Conservation (phyloP, 2,888 invertebrate genomes). For the Geophilus truncorum region DNA sequence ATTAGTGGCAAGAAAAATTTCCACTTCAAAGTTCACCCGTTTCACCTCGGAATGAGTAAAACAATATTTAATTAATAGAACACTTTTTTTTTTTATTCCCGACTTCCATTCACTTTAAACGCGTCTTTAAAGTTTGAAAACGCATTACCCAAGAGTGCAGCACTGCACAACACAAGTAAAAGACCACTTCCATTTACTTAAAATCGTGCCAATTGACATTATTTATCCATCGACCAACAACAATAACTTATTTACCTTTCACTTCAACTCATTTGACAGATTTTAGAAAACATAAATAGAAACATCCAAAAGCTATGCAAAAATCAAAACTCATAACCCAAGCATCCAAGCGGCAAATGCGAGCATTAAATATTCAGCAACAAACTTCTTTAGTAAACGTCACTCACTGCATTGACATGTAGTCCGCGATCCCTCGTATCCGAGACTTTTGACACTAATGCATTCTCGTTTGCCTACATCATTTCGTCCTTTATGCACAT, state of each 20-base stretch:
- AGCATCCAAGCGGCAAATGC: not conserved
- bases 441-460: conserved; percentile 27
- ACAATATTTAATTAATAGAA: no score
- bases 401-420: conserved; percentile 7
- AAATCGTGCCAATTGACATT: no score
- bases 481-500: conserved; percentile 23
- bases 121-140: no score
- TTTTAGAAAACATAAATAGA: not conserved
- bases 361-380: not conserved
- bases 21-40: no score
- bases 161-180: no score
- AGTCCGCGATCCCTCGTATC: not conserved
- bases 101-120: no score
- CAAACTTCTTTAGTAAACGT: not conserved
- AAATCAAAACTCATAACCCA: not conserved
- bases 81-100: no score
- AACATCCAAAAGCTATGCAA: not conserved
- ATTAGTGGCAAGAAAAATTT: no score
- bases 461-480: conserved; percentile 21
- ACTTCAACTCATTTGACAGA: no score
- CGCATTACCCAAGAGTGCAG: no score
- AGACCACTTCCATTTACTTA: no score
- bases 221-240: not conserved
- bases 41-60: no score
- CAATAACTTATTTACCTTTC: not conserved